Conservation (phyloP, 1,140 invertebrate genomes). For the Brachionus sp. region DNA sequence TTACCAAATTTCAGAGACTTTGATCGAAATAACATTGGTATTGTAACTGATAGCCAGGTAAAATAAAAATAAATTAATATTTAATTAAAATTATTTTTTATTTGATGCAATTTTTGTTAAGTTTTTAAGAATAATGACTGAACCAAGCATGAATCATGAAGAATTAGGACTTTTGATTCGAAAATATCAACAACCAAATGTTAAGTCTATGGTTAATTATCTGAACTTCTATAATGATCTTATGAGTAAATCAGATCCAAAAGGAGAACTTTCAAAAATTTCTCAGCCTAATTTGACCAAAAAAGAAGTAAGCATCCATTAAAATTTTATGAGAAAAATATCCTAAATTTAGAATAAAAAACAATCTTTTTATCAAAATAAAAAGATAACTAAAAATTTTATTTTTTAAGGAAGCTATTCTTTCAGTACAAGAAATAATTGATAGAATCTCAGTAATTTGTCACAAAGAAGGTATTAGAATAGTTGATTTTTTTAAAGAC, state of each 20-base stretch:
- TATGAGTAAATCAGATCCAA: conserved; percentile 49
- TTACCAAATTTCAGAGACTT: conserved; percentile 57
- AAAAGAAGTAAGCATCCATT: conserved; percentile 29
- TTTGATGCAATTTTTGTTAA: conserved; percentile 46
- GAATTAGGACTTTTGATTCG: conserved; percentile 54
- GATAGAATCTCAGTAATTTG: conserved; percentile 56
- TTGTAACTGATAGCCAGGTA: conserved; percentile 59
- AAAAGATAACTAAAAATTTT: neutral
- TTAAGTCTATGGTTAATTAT: conserved; percentile 56
- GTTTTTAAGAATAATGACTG: conserved; percentile 58
- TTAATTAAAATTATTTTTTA: neutral
- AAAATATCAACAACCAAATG: conserved; percentile 55
- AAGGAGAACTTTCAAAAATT: neutral
- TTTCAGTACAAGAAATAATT: conserved; percentile 55
- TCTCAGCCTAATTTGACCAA: neutral
- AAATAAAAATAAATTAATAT: neutral
- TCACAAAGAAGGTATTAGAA: conserved; percentile 58
- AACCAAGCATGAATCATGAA: conserved; percentile 53
- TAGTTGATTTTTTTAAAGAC: conserved; percentile 59
- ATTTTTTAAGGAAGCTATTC: conserved; percentile 51
- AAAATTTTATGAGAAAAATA: neutral
- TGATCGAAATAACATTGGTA: conserved; percentile 57
- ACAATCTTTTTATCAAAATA: neutral
- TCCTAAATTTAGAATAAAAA: neutral
- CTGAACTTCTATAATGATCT: conserved; percentile 58